Evolutionary conservation across 1,140 invertebrate species (phyloP).

Genomic region (Cataglyphis hispanica): DNA sequence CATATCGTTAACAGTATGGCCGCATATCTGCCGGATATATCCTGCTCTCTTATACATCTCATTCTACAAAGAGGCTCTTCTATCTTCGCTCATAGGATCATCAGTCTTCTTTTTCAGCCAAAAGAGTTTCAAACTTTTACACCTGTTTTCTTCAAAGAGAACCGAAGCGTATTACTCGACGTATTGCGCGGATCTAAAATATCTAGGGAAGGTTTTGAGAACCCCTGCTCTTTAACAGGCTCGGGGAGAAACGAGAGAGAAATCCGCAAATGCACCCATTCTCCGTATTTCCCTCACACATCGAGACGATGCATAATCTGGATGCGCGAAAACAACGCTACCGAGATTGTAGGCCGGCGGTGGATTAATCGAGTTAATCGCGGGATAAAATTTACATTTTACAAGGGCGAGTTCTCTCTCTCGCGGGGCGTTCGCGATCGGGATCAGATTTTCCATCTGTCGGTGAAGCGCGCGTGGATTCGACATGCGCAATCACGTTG

Average conservation of each 20-base stretch:
- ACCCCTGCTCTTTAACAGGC: neutral
- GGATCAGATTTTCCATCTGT: slow-evolving; percentile 36
- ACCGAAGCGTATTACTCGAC: neutral
- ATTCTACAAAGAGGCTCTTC: neutral
- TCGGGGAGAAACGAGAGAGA: neutral
- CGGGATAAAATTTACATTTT: slow-evolving; percentile 69
- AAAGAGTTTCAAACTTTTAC: neutral
- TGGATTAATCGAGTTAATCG: slow-evolving; percentile 66
- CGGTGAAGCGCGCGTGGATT: neutral
- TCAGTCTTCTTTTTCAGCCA: neutral
- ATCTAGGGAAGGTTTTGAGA: neutral
- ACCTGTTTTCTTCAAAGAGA: neutral
- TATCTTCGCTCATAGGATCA: neutral
- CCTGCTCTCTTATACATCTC: neutral
- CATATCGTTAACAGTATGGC: slow-evolving; percentile 23
- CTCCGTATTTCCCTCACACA: neutral
- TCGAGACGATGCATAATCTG: neutral
- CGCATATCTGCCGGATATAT: neutral
- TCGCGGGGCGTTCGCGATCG: neutral
- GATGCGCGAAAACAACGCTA: slow-evolving; percentile 40
- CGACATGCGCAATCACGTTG: slow-evolving; percentile 50
- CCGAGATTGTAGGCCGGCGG: slow-evolving; percentile 2
- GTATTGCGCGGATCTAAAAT: neutral
- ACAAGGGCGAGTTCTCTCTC: slow-evolving; percentile 31
- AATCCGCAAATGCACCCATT: neutral